Evolutionary conservation across 2,888 invertebrate genomes (phyloP).

Genomic region (Volucella inanis): DNA sequence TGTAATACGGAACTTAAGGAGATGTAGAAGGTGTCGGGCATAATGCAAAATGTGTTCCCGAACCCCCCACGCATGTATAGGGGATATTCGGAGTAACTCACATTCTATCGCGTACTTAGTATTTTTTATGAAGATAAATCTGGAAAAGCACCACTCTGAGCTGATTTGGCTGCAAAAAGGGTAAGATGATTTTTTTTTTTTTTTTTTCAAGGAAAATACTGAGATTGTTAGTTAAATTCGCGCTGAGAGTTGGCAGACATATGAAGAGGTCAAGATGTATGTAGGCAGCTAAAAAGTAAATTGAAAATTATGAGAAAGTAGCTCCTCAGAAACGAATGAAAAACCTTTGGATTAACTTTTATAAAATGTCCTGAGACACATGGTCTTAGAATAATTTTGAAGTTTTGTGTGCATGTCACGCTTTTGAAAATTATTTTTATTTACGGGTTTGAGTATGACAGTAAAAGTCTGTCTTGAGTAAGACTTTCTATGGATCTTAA

Average conservation of each 20-base stretch:
- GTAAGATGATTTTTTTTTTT: slow-evolving; percentile 27
- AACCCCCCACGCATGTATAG: slow-evolving; percentile 36
- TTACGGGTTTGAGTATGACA: too few relatives aligned
- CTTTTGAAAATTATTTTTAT: too few relatives aligned
- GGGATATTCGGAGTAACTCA: slow-evolving; percentile 53
- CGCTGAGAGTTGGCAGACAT: slow-evolving; percentile 12
- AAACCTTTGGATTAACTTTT: background rate
- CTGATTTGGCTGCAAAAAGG: slow-evolving; percentile 8
- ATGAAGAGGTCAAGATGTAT: slow-evolving; percentile 3
- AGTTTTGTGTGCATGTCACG: too few relatives aligned
- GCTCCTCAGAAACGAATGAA: slow-evolving; percentile 11
- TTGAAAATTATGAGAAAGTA: slow-evolving; percentile 46
- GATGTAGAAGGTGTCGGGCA: slow-evolving; percentile 14
- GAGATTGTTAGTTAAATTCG: slow-evolving; percentile 43
- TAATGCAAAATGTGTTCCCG: slow-evolving; percentile 25
- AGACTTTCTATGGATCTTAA: too few relatives aligned
- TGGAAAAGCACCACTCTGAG: slow-evolving; percentile 26
- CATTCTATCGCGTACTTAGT: slow-evolving; percentile 61
- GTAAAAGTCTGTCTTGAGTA: too few relatives aligned
- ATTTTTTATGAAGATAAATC: slow-evolving; percentile 67
- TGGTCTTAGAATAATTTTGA: too few relatives aligned
- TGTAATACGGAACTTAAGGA: slow-evolving; percentile 64
- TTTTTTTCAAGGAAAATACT: slow-evolving; percentile 7
- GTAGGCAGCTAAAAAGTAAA: background rate
- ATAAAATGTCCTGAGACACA: too few relatives aligned